Percentiles rank a stretch among this genome's conserved stretches.
phyloP scores from a whole-genome alignment of 2,797 vertebrate species.

The Phataginus tetradactyla region DNA sequence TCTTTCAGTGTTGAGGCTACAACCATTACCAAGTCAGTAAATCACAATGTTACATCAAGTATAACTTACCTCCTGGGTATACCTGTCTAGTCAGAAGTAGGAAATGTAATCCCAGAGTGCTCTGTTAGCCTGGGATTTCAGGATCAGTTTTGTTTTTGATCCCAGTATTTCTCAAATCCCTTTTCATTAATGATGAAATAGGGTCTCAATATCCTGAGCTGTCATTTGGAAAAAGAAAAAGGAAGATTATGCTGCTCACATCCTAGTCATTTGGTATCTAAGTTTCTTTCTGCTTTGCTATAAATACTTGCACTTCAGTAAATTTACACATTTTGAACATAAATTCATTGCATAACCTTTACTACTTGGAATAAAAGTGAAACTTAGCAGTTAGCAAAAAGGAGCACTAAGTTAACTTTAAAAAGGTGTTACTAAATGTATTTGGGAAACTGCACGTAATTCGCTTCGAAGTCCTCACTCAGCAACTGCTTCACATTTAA shows the following conservation, averaged over 20 bases:
- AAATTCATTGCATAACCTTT: slow-evolving; percentile 44
- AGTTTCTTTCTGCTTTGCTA: slow-evolving; percentile 23
- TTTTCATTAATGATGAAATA: slow-evolving; percentile 84
- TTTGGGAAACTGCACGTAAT: neutral
- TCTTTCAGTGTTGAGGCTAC: neutral
- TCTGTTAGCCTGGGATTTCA: slow-evolving; percentile 71
- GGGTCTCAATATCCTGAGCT: slow-evolving; percentile 81
- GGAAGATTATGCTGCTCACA: neutral
- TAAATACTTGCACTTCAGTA: neutral
- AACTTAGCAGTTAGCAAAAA: neutral
- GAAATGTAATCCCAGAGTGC: slow-evolving; percentile 72
- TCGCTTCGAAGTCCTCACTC: neutral
- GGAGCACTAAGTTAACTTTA: neutral
- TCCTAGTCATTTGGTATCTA: neutral
- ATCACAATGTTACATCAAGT: slow-evolving; percentile 37
- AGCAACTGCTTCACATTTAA: neutral
- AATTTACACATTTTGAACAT: slow-evolving; percentile 13
- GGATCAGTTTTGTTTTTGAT: slow-evolving; percentile 80
- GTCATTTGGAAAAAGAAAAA: slow-evolving; percentile 73
- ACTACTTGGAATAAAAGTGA: slow-evolving; percentile 22
- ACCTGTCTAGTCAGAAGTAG: slow-evolving; percentile 74
- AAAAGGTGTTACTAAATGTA: neutral
- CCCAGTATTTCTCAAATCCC: slow-evolving; percentile 78
- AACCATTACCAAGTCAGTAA: slow-evolving; percentile 60
- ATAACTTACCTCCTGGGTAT: slow-evolving; percentile 65